Conservation (phyloP, 2,113 vertebrate genomes). For the Pelmatolapia mariae region DNA sequence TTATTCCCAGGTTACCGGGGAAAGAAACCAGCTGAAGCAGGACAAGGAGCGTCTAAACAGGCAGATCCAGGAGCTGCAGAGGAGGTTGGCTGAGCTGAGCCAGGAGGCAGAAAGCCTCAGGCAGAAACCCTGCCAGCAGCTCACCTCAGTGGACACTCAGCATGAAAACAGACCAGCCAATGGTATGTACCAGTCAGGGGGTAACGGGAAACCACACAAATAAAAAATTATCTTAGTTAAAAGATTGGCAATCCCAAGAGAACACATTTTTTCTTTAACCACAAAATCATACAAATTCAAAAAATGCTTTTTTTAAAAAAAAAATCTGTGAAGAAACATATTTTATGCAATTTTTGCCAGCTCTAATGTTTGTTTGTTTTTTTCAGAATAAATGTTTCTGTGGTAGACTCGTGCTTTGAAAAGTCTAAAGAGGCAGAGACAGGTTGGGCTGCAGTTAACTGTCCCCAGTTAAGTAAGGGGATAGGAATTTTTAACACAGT, state of each 20-base stretch:
- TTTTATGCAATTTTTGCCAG: not conserved
- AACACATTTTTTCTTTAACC: not conserved
- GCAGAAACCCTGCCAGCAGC: constrained; percentile 28
- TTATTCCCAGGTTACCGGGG: constrained; percentile 20
- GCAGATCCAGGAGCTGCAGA: constrained; percentile 52
- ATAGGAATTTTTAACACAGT: constrained; percentile 37
- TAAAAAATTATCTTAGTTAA: not conserved
- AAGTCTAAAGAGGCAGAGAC: not conserved
- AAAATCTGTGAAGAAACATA: not conserved
- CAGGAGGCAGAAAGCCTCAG: constrained; percentile 46
- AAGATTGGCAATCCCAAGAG: not conserved
- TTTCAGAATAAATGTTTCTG: not conserved
- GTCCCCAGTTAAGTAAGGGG: not conserved
- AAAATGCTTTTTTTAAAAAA: not conserved
- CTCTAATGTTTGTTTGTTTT: not conserved
- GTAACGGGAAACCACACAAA: not conserved
- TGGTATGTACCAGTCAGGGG: constrained; percentile 24
- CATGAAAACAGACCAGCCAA: constrained; percentile 14
- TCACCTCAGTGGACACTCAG: not conserved
- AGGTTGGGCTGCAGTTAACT: constrained; percentile 4
- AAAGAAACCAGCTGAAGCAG: constrained; percentile 49
- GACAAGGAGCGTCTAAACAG: constrained; percentile 47
- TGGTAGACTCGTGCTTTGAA: not conserved
- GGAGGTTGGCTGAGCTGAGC: constrained; percentile 36
- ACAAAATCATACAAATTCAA: not conserved